These are phyloP conservation scores for Acanthosepion lycidas DNA, from an alignment of 2,888 invertebrate genomes.

Conservation along the genomic window DNA sequence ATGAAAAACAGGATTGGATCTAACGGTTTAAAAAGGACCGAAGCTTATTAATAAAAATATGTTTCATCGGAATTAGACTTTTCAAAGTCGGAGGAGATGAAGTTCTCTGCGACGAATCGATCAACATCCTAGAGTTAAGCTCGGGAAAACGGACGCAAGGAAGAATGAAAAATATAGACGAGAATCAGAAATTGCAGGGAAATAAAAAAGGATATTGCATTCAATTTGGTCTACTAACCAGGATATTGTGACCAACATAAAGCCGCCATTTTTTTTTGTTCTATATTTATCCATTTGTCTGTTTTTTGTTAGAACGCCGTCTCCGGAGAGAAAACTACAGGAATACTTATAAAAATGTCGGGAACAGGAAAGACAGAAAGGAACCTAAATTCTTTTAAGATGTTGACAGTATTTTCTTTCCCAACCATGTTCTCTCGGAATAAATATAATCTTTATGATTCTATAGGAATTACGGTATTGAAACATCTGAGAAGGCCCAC, in stretches of 20 bases:
- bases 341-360: background rate
- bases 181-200: background rate
- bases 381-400: background rate
- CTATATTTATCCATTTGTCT: background rate
- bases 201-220: background rate
- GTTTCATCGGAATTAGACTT: background rate
- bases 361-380: background rate
- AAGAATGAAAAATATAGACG: background rate
- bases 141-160: background rate
- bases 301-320: background rate
- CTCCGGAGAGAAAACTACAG: background rate
- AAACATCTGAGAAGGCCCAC: background rate
- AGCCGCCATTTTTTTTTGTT: background rate
- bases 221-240: conserved; percentile 5
- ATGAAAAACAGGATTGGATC: background rate
- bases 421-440: background rate
- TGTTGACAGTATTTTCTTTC: background rate
- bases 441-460: background rate
- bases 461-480: background rate
- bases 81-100: background rate
- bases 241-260: background rate
- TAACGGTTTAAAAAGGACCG: background rate
- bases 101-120: background rate
- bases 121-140: background rate
- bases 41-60: background rate